These are phyloP conservation scores for Lasioglossum oenotherae DNA, from an alignment of 2,888 invertebrate species.

Conservation along the genomic window DNA sequence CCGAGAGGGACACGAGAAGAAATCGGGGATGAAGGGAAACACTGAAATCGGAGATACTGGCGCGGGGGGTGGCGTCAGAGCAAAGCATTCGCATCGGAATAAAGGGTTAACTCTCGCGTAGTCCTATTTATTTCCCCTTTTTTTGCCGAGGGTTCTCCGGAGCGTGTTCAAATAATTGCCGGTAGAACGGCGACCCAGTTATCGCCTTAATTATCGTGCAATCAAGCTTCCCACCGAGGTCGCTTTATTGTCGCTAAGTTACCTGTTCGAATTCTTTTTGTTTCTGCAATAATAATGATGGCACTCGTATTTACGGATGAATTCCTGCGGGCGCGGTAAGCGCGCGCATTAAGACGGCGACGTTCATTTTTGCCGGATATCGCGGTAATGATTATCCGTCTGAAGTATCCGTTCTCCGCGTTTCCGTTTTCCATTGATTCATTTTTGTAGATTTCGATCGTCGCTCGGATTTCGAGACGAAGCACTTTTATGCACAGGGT, in stretches of 20 bases:
- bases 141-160: not conserved
- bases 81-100: slow-evolving; percentile 17
- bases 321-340: not conserved
- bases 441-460: not conserved
- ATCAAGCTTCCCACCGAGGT: not conserved
- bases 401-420: not conserved
- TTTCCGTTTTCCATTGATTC: not conserved
- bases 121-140: slow-evolving; percentile 13
- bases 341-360: not conserved
- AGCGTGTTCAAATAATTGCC: slow-evolving; percentile 30
- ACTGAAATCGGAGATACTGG: slow-evolving; percentile 17
- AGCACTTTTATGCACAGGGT: not conserved
- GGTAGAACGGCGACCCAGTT: slow-evolving; percentile 26
- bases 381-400: slow-evolving; percentile 5
- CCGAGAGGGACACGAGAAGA: not conserved
- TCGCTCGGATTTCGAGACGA: not conserved
- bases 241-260: not conserved
- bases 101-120: slow-evolving; percentile 31
- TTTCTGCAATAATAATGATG: not conserved
- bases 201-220: slow-evolving; percentile 21
- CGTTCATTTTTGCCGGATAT: slow-evolving; percentile 6
- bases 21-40: not conserved
- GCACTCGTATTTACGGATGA: not conserved
- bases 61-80: slow-evolving; percentile 6
- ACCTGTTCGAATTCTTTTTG: slow-evolving; percentile 1